Conservation (phyloP, 2,113 vertebrate genomes). For the Saccopteryx bilineata region DNA sequence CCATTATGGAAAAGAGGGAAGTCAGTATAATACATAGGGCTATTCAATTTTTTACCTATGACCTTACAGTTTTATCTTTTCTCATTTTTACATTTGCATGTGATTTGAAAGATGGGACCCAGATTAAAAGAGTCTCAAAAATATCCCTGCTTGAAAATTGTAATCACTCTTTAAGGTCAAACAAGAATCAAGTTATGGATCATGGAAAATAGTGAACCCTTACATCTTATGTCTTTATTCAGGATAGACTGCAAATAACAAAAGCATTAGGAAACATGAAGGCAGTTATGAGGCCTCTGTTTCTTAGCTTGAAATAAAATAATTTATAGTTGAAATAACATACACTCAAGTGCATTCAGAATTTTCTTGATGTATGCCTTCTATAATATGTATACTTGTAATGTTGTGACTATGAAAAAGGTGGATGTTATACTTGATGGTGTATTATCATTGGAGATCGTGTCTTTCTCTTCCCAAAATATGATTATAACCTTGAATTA, state of each 20-base stretch:
- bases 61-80: not conserved
- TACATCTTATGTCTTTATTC: not conserved
- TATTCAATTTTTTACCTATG: not conserved
- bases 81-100: not conserved
- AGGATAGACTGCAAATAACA: not conserved
- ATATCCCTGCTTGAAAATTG: not conserved
- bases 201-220: not conserved
- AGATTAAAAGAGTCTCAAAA: not conserved
- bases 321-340: slow-evolving; percentile 27
- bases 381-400: not conserved
- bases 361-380: not conserved
- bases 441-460: not conserved
- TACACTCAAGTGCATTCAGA: not conserved
- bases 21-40: not conserved
- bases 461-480: not conserved
- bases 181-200: not conserved
- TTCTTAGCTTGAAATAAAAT: not conserved
- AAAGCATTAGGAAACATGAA: not conserved
- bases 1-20: not conserved
- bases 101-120: not conserved
- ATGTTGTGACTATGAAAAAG: not conserved
- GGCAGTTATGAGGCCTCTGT: not conserved
- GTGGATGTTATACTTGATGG: not conserved
- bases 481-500: not conserved
- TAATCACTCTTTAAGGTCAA: not conserved